Evolutionary conservation across 2,888 invertebrate species (phyloP).

Genomic region (Sussaba pulchella): DNA sequence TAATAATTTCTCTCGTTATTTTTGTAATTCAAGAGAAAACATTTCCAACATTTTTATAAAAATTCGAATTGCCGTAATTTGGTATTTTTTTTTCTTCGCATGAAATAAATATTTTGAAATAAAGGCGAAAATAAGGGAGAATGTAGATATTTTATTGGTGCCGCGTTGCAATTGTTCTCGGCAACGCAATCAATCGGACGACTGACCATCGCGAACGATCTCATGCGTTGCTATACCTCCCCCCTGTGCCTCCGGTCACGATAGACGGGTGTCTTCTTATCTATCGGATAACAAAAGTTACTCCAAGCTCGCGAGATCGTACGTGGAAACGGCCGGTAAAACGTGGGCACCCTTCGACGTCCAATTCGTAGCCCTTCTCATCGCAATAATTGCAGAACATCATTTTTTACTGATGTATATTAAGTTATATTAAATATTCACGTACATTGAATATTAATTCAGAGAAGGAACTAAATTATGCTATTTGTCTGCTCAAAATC

Average conservation of each 20-base stretch:
- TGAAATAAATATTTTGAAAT: no score
- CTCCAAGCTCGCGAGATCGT: not conserved
- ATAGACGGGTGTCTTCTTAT: slow-evolving; percentile 52
- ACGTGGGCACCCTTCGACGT: not conserved
- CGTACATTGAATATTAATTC: no score
- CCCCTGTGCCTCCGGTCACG: not conserved
- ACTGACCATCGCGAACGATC: slow-evolving; percentile 53
- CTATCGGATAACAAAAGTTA: slow-evolving; percentile 57
- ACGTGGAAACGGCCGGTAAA: not conserved
- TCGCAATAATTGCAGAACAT: no score
- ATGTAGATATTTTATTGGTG: no score
- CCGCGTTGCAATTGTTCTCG: slow-evolving; percentile 14
- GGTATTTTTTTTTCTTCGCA: no score
- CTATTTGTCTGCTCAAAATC: not conserved
- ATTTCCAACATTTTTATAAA: no score
- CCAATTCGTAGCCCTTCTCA: not conserved
- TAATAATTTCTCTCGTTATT: no score
- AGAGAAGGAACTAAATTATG: not conserved
- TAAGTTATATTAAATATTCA: no score
- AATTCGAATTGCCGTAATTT: no score
- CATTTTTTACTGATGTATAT: no score
- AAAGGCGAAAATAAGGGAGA: no score
- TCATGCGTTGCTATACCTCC: slow-evolving; percentile 27
- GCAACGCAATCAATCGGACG: slow-evolving; percentile 49
- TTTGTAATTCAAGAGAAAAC: no score